Evolutionary conservation across 1,140 invertebrate species (phyloP).

Genomic region (Diploscapter pachys): DNA sequence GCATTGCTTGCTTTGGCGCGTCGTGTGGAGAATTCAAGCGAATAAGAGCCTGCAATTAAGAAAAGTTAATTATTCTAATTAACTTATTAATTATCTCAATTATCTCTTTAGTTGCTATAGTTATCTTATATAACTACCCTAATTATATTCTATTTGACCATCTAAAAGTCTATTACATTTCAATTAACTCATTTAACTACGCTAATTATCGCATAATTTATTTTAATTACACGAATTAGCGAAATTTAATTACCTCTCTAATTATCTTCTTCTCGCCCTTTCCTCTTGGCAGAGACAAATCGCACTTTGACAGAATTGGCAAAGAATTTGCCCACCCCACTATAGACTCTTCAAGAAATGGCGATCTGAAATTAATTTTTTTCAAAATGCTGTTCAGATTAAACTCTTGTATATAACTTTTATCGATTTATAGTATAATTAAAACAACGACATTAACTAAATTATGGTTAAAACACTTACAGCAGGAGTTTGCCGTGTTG

Average conservation of each 20-base stretch:
- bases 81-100: too few relatives aligned
- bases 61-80: too few relatives aligned
- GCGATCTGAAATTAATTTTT: slow-evolving; percentile 66
- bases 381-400: background rate
- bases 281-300: slow-evolving; percentile 66
- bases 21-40: slow-evolving; percentile 59
- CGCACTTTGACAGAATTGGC: slow-evolving; percentile 74
- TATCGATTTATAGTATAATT: background rate
- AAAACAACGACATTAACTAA: too few relatives aligned
- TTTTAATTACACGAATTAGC: too few relatives aligned
- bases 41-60: slow-evolving; percentile 2
- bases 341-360: slow-evolving; percentile 89
- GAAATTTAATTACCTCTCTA: slow-evolving; percentile 67
- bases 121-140: background rate
- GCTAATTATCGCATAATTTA: too few relatives aligned
- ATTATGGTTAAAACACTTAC: slow-evolving; percentile 12
- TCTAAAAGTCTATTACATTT: too few relatives aligned
- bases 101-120: slow-evolving; percentile 31
- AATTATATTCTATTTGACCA: too few relatives aligned
- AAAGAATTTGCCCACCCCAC: slow-evolving; percentile 69
- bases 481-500: slow-evolving; percentile 62
- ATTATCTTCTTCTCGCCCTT: slow-evolving; percentile 89
- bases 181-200: too few relatives aligned
- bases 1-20: slow-evolving; percentile 87
- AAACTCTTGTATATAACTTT: background rate